A percentile compares a stretch with the other conserved stretches of the same genome.
phyloP scores from a whole-genome alignment of 2,113 vertebrate species.

The Oreotrochilus melanogaster region DNA sequence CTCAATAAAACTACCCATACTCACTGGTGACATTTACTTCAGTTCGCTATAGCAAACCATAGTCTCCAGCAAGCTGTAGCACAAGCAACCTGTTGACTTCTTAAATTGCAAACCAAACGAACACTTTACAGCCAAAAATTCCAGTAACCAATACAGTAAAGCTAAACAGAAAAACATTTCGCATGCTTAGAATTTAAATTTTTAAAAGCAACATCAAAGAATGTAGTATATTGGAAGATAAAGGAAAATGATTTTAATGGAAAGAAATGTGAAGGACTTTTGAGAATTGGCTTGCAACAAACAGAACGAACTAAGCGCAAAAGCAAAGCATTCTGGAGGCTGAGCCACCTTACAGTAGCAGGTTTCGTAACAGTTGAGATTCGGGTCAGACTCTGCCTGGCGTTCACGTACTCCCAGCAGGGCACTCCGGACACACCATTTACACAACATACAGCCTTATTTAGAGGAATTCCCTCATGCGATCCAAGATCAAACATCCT shows the following conservation, averaged over 20 bases:
- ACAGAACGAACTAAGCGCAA: fast-evolving
- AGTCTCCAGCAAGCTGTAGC: not conserved
- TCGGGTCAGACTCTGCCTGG: not conserved
- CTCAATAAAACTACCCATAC: not conserved
- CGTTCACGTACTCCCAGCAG: fast-evolving
- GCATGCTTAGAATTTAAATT: not conserved
- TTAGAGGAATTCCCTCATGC: not conserved
- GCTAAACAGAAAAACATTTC: not conserved
- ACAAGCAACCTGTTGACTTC: not conserved
- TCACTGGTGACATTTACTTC: not conserved
- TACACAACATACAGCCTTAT: not conserved
- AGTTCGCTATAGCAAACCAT: not conserved
- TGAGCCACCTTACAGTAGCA: not conserved
- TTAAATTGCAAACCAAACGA: not conserved
- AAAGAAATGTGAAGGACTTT: not conserved
- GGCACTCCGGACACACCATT: not conserved
- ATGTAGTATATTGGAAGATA: fast-evolving
- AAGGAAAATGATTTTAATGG: not conserved
- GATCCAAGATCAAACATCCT: too few species aligned
- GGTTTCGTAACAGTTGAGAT: not conserved
- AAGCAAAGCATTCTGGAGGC: not conserved
- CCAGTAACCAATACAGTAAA: not conserved
- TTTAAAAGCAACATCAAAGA: not conserved
- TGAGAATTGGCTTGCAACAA: not conserved
- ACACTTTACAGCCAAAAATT: not conserved